Evolutionary conservation across 2,888 invertebrate species (phyloP).

Genomic region (Dexiosoma caninum): DNA sequence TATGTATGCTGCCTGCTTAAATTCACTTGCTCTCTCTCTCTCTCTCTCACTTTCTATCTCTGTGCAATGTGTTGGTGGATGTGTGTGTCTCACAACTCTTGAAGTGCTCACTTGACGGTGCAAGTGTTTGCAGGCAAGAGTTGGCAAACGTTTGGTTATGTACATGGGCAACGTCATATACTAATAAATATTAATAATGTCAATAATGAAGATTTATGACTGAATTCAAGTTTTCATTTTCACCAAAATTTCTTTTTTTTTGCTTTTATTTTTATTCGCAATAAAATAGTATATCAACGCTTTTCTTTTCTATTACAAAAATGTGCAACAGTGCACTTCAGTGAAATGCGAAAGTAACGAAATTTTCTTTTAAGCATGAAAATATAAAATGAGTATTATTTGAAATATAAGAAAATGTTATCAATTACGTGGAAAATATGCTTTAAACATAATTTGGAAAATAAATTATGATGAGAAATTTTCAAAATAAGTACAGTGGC

Average conservation of each 20-base stretch:
- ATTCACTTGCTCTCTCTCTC: too few relatives aligned
- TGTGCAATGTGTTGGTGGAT: background rate
- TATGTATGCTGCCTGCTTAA: background rate
- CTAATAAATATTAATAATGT: constrained; percentile 74
- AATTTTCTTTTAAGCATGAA: background rate
- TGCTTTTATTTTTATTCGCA: background rate
- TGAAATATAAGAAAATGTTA: constrained; percentile 15
- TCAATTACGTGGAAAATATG: constrained; percentile 24
- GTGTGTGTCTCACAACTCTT: background rate
- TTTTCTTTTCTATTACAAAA: background rate
- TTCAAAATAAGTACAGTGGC: too few relatives aligned
- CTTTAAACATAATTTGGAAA: constrained; percentile 14
- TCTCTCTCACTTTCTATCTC: too few relatives aligned
- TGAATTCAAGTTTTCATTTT: constrained; percentile 41
- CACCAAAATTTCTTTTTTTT: too few relatives aligned
- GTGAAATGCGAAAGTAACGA: background rate
- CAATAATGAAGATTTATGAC: constrained; percentile 73
- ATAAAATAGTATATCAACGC: constrained; percentile 1
- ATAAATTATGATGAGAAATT: constrained; percentile 10
- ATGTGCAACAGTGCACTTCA: constrained; percentile 24
- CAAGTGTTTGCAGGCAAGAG: background rate
- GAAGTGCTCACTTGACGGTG: background rate
- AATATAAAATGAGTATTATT: constrained; percentile 2
- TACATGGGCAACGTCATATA: constrained; percentile 54
- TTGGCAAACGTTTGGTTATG: constrained; percentile 3